These are phyloP conservation scores for Chironomus tepperi DNA, from an alignment of 1,140 invertebrate genomes.

Conservation along the genomic window DNA sequence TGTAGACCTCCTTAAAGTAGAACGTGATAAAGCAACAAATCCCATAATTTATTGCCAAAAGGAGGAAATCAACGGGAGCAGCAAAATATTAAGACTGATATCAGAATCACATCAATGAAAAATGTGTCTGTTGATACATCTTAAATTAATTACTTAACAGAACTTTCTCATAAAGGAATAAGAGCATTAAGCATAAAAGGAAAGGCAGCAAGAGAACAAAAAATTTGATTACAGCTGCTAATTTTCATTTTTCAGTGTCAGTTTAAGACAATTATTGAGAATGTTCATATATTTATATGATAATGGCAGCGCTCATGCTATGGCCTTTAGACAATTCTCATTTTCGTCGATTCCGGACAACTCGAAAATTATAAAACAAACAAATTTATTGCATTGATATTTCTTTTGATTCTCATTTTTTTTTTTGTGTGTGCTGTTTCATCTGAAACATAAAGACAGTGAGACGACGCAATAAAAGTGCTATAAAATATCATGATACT, in stretches of 20 bases:
- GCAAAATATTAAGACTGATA: background rate
- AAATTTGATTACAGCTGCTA: background rate
- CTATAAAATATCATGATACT: background rate
- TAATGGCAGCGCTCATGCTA: background rate
- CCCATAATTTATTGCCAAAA: too few species aligned
- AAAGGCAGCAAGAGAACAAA: background rate
- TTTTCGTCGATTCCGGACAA: too few species aligned
- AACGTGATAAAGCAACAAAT: too few species aligned
- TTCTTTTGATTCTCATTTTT: background rate
- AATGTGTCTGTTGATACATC: too few species aligned
- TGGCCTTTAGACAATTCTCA: background rate
- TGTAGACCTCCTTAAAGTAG: too few species aligned
- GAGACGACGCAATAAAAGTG: slow-evolving; percentile 19
- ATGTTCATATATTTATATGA: background rate
- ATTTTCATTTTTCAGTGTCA: slow-evolving; percentile 14
- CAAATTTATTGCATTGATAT: slow-evolving; percentile 22
- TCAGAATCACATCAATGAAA: too few species aligned
- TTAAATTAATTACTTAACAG: too few species aligned
- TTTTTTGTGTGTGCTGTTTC: background rate
- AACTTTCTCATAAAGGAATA: background rate
- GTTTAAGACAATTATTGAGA: background rate
- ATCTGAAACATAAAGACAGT: background rate
- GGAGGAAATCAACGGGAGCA: too few species aligned
- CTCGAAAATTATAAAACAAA: slow-evolving; percentile 6
- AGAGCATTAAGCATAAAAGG: slow-evolving; percentile 6